Evolutionary conservation across 2,797 vertebrate species (phyloP).

Genomic region (Notolabrus celidotus): DNA sequence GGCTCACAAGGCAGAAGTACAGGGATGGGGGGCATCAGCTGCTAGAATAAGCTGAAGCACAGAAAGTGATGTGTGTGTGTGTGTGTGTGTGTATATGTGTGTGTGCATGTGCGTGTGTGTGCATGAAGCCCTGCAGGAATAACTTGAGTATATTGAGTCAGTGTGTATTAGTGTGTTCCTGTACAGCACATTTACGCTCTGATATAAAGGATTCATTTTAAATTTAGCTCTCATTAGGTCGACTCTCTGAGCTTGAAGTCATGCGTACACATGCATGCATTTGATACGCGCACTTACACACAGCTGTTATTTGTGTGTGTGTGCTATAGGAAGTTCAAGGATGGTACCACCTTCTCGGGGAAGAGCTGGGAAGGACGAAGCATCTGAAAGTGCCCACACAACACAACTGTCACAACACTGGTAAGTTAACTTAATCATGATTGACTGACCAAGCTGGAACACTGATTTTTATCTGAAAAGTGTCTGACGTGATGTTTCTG

Average conservation of each 20-base stretch:
- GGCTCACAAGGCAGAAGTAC: conserved; percentile 62
- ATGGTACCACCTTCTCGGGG: conserved; percentile 92
- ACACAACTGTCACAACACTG: conserved; percentile 59
- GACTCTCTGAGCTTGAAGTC: conserved; percentile 33
- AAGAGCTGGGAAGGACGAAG: conserved; percentile 90
- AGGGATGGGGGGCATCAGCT: conserved; percentile 67
- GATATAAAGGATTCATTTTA: conserved; percentile 38
- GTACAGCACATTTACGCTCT: conserved; percentile 29
- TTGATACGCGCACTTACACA: conserved; percentile 14
- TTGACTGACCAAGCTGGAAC: neutral
- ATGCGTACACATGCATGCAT: neutral
- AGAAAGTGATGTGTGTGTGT: conserved; percentile 45
- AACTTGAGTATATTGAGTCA: conserved; percentile 41
- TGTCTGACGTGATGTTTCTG: too few relatives aligned
- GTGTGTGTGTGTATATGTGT: conserved; percentile 17
- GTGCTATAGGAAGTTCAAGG: conserved; percentile 86
- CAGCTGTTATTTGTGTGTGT: conserved; percentile 33
- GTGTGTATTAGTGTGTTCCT: conserved; percentile 9
- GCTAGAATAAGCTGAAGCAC: conserved; percentile 67
- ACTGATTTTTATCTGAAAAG: neutral
- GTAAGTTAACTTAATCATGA: conserved; percentile 57
- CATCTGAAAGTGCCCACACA: conserved; percentile 89
- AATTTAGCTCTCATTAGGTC: conserved; percentile 55
- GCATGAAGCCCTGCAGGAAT: conserved; percentile 44
- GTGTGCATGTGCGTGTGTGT: conserved; percentile 32